These are phyloP conservation scores for Pterophyllum scalare DNA, from an alignment of 2,113 vertebrate species.

Conservation along the genomic window DNA sequence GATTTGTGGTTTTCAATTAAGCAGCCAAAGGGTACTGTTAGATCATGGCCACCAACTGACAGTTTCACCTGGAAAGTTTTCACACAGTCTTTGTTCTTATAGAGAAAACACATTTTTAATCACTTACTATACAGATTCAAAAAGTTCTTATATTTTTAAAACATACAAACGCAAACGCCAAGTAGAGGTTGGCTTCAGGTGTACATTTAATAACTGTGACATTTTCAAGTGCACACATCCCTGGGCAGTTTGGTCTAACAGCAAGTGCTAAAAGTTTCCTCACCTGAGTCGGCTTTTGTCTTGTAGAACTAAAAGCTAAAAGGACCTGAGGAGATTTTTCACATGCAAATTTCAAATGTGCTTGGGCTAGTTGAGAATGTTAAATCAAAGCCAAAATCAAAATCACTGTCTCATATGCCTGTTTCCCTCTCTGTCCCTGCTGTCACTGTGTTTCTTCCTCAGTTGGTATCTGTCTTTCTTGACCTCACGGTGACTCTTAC, in stretches of 20 bases:
- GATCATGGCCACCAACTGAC: neutral
- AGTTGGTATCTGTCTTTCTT: conserved; percentile 17
- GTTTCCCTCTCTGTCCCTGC: neutral
- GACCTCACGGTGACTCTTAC: conserved; percentile 41
- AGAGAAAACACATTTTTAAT: neutral
- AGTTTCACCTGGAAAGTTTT: neutral
- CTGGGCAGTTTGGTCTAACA: neutral
- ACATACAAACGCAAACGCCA: conserved; percentile 2
- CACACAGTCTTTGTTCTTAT: neutral
- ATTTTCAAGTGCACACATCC: neutral
- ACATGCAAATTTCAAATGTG: neutral
- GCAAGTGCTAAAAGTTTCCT: neutral
- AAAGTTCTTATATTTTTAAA: neutral
- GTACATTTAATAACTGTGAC: conserved; percentile 2
- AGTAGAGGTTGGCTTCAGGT: neutral
- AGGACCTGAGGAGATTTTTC: neutral
- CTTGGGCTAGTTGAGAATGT: neutral
- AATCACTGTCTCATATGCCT: neutral
- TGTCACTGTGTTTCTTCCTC: conserved; percentile 32
- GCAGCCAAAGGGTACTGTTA: neutral
- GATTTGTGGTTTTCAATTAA: neutral
- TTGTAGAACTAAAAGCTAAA: neutral
- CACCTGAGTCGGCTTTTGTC: neutral
- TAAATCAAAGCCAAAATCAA: neutral
- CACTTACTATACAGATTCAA: neutral